These are phyloP conservation scores for Eucriotettix oculatus DNA, from an alignment of 2,888 invertebrate species.

Conservation along the genomic window DNA sequence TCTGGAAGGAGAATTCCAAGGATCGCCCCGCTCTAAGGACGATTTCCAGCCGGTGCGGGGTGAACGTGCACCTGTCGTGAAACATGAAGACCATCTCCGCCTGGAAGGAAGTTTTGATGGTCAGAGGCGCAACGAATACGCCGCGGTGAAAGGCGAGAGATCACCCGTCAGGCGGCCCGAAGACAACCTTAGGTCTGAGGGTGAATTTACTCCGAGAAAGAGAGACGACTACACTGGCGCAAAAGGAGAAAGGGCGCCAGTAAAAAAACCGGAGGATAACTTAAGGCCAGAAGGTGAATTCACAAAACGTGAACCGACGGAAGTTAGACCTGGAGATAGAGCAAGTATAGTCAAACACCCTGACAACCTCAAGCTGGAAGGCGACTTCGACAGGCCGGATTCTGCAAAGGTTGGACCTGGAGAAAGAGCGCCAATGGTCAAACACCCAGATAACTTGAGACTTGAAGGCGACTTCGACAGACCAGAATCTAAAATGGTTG, in stretches of 20 bases:
- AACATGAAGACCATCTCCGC: slow-evolving; percentile 52
- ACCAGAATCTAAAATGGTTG: slow-evolving; percentile 16
- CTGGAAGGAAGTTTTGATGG: slow-evolving; percentile 43
- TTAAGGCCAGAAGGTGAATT: slow-evolving; percentile 32
- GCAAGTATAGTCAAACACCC: slow-evolving; percentile 17
- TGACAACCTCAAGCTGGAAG: slow-evolving; percentile 18
- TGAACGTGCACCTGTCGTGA: slow-evolving; percentile 22
- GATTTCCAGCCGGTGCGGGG: slow-evolving; percentile 41
- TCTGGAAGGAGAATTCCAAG: slow-evolving; percentile 18
- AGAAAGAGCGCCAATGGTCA: slow-evolving; percentile 22
- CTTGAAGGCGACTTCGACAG: slow-evolving; percentile 38
- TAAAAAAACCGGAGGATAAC: slow-evolving; percentile 25
- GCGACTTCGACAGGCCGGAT: slow-evolving; percentile 23
- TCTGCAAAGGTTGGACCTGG: slow-evolving; percentile 20
- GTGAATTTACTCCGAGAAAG: slow-evolving; percentile 16
- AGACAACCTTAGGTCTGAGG: slow-evolving; percentile 34
- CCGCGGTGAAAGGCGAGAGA: slow-evolving; percentile 33
- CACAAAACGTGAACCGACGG: slow-evolving; percentile 26
- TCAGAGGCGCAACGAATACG: slow-evolving; percentile 16
- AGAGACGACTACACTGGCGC: neutral
- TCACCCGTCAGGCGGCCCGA: slow-evolving; percentile 41
- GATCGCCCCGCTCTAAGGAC: slow-evolving; percentile 24
- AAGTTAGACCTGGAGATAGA: slow-evolving; percentile 13
- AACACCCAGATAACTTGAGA: slow-evolving; percentile 22
- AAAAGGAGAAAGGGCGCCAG: slow-evolving; percentile 7